Evolutionary conservation across 2,113 vertebrate species (phyloP).

Genomic region (Cyanoliseus patagonus): DNA sequence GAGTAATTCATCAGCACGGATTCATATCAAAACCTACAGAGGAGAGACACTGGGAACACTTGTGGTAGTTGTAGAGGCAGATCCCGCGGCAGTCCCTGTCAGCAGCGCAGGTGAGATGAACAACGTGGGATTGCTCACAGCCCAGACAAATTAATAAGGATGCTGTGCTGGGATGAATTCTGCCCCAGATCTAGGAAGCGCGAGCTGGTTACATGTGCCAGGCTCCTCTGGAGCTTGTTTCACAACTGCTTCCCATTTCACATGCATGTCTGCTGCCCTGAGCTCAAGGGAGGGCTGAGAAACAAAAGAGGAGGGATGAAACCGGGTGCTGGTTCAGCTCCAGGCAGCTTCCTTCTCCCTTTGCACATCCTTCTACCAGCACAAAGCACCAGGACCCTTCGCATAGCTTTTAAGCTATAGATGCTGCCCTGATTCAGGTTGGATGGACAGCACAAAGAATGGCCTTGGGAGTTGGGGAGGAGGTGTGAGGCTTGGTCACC

Average conservation of each 20-base stretch:
- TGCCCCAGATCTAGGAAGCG: neutral
- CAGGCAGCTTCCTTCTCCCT: neutral
- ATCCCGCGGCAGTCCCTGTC: neutral
- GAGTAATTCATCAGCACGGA: neutral
- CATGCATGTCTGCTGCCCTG: neutral
- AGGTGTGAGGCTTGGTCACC: neutral
- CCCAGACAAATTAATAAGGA: constrained; percentile 25
- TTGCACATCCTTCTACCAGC: neutral
- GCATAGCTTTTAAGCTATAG: neutral
- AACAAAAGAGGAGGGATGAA: neutral
- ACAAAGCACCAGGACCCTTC: neutral
- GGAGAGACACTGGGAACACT: neutral
- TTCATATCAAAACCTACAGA: neutral
- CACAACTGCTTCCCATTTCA: neutral
- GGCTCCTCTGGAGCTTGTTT: constrained; percentile 46
- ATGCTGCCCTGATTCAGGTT: neutral
- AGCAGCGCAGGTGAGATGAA: constrained; percentile 27
- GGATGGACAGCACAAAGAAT: neutral
- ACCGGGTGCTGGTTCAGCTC: neutral
- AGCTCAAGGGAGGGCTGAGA: neutral
- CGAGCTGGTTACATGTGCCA: neutral
- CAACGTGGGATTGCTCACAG: neutral
- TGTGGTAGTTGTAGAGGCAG: neutral
- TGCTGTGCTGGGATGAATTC: neutral
- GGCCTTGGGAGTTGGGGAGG: neutral